Evolutionary conservation across 2,113 vertebrate genomes (phyloP), one percentile per base, ranked within the genome.

Genomic region (Nerophis lumbriciformis): DNA sequence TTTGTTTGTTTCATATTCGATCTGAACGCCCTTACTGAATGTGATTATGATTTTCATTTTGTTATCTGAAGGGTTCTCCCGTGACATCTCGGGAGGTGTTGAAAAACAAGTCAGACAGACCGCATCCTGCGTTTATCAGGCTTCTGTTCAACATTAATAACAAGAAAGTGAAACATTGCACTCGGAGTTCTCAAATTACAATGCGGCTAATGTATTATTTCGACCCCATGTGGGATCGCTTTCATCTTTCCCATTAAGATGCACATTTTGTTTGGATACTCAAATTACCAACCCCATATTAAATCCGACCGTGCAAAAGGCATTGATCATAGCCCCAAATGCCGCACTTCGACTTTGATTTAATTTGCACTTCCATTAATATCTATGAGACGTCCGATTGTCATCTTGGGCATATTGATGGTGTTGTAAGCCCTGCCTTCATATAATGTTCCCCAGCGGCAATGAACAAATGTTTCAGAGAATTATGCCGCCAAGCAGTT

Each of bases 341-440:
- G 80, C 86, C 78, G 79, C 77, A 83, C 85, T 85, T 86, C 74
- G 84, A 85, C 85, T 89, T 90, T 89, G 85, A 89, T 90, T 90
- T 87, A 88, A 90, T 90, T 89, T 89, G 83, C 86, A 73, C 79
- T 81, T 80, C 86, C 89, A 88, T 89, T 90, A 90, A 89, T 89
- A 90, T 89, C 89, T 89, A 88, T 89, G 87, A 90, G 87, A 89
- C 78, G 84, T 90, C 83, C 86, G 83, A 89, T 88, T 90, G 86
- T 89, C 85, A 82, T 88, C 86, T 74, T 80, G 83, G 83, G 86
- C 87, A 85, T 90, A 89, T 90, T 87, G 88, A 90, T 88, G 89
- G 83, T 84, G 87, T 87, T 89, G 85, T 89, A 79, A 82, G 82
- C 77, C 79, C 81, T 82, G 82, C 83, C 81, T 87, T 87, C 85